phyloP scores from a whole-genome alignment of 1,140 invertebrate species.

The Microplitis mediator region DNA sequence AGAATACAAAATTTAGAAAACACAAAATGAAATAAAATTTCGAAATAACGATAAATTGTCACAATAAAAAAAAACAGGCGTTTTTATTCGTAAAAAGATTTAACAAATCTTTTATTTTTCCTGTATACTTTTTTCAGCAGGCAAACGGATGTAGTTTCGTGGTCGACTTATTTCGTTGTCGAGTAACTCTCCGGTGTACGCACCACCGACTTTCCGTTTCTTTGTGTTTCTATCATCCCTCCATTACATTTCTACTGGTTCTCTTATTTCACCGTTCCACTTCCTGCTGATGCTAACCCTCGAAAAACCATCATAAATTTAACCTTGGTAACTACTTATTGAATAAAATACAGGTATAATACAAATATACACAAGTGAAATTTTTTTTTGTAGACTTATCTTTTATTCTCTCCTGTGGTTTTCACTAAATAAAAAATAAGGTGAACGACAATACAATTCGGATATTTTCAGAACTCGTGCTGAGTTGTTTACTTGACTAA shows the following conservation, averaged over 20 bases:
- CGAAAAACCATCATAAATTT: constrained; percentile 12
- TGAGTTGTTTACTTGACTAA: too few species aligned
- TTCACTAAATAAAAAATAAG: too few species aligned
- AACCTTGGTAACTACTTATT: neutral
- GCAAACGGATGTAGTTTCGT: constrained; percentile 60
- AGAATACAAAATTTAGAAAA: too few species aligned
- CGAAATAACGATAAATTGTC: neutral
- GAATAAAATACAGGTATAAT: neutral
- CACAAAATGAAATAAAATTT: neutral
- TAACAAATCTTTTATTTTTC: neutral
- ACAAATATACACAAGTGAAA: neutral
- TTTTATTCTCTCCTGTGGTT: too few species aligned
- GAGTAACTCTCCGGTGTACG: constrained; percentile 26
- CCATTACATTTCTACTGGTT: constrained; percentile 26
- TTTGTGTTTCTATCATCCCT: constrained; percentile 39
- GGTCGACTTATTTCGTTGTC: constrained; percentile 54
- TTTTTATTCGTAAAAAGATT: neutral
- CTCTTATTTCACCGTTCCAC: constrained; percentile 49
- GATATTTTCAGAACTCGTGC: too few species aligned
- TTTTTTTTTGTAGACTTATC: neutral
- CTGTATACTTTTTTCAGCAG: constrained; percentile 11
- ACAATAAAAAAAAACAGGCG: neutral
- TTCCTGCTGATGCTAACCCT: constrained; percentile 29
- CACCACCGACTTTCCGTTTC: constrained; percentile 40
- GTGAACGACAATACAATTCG: too few species aligned